Evolutionary conservation across 2,797 vertebrate species (phyloP).

Genomic region (Alectoris magna): DNA sequence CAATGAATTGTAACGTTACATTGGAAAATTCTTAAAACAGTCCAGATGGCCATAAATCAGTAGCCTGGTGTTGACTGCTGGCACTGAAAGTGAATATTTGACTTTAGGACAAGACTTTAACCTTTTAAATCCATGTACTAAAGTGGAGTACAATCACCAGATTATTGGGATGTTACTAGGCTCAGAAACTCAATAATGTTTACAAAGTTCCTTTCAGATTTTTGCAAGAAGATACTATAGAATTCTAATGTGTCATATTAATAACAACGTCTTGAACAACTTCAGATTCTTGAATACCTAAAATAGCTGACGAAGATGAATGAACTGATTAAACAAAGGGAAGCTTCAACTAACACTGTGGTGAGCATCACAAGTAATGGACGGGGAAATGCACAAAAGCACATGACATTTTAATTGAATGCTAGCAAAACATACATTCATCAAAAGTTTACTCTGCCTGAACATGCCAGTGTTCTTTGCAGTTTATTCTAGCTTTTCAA

Average conservation of each 20-base stretch:
- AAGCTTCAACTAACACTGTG: slow-evolving; percentile 18
- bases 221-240: background rate
- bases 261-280: background rate
- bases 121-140: background rate
- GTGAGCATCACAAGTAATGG: background rate
- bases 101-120: slow-evolving; percentile 4
- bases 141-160: background rate
- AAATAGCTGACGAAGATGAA: slow-evolving; percentile 35
- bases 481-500: background rate
- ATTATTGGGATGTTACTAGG: background rate
- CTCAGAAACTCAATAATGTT: background rate
- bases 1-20: background rate
- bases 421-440: slow-evolving; percentile 30
- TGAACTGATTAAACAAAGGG: slow-evolving; percentile 31
- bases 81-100: slow-evolving; percentile 23
- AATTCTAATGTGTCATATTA: background rate
- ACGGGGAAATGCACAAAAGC: background rate
- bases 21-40: slow-evolving; percentile 43
- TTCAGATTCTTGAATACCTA: background rate
- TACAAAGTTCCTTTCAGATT: background rate
- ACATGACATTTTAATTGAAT: background rate
- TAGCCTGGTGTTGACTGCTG: slow-evolving; percentile 37
- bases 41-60: slow-evolving; percentile 52
- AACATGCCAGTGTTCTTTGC: background rate
- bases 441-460: slow-evolving; percentile 18